Conservation (phyloP, 1,140 invertebrate species). For the Littorina saxatilis region DNA sequence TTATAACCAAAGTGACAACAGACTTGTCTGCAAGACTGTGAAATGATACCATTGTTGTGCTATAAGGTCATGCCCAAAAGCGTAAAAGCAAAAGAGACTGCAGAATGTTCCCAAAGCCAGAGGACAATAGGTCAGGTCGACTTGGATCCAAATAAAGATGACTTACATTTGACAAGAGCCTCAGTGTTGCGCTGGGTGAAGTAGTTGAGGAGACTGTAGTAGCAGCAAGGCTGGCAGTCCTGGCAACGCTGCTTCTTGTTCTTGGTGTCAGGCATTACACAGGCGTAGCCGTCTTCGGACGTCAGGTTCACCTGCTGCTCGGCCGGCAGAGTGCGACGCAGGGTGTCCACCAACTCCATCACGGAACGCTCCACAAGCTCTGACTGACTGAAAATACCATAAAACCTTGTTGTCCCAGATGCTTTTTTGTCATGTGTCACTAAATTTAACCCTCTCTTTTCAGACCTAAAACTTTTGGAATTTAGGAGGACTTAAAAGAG, state of each 20-base stretch:
- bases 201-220: constrained; percentile 71
- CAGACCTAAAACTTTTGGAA: not conserved
- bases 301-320: constrained; percentile 61
- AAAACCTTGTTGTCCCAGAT: too few relatives aligned
- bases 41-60: too few relatives aligned
- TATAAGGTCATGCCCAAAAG: too few relatives aligned
- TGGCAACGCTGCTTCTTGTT: constrained; percentile 72
- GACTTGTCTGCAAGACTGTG: too few relatives aligned
- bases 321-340: constrained; percentile 74
- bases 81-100: too few relatives aligned
- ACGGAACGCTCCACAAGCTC: constrained; percentile 93
- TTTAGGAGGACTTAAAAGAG: too few relatives aligned
- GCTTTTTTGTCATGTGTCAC: not conserved
- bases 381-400: constrained; percentile 82
- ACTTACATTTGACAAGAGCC: constrained; percentile 75
- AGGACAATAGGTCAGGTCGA: too few relatives aligned
- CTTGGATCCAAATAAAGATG: too few relatives aligned
- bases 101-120: too few relatives aligned
- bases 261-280: constrained; percentile 63
- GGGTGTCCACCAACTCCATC: constrained; percentile 89
- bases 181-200: constrained; percentile 76
- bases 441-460: not conserved
- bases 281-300: constrained; percentile 65
- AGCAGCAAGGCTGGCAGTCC: constrained; percentile 73
- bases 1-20: too few relatives aligned